Conservation (phyloP, 1,140 invertebrate species). For the Microplitis mediator region DNA sequence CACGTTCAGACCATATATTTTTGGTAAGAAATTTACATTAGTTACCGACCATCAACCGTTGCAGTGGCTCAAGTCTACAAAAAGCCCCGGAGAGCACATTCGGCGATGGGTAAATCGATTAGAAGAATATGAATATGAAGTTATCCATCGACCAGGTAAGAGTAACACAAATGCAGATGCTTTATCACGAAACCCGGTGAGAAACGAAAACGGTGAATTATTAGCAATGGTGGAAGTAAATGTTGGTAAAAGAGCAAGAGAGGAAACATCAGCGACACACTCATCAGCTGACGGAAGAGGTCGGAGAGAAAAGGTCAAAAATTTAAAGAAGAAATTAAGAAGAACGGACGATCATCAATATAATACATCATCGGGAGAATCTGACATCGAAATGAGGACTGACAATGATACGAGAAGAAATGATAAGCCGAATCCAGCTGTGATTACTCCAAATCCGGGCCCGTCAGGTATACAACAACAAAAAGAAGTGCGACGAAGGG, state of each 20-base stretch:
- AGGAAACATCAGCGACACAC: background rate
- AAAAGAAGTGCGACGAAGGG: too few species aligned
- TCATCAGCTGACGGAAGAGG: background rate
- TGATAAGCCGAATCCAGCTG: too few species aligned
- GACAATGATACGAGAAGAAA: too few species aligned
- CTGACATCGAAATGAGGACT: too few species aligned
- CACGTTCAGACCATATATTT: constrained; percentile 58
- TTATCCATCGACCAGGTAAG: constrained; percentile 32
- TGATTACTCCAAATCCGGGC: too few species aligned
- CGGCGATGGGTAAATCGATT: constrained; percentile 62
- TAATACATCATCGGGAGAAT: too few species aligned
- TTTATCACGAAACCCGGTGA: constrained; percentile 27
- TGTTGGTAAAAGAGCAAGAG: background rate
- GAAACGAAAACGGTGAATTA: background rate
- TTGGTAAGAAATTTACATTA: background rate
- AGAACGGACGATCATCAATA: too few species aligned
- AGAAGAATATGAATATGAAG: constrained; percentile 10
- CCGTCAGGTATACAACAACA: too few species aligned
- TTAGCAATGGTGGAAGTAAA: background rate
- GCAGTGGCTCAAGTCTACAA: too few species aligned
- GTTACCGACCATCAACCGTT: too few species aligned
- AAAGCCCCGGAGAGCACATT: constrained; percentile 38
- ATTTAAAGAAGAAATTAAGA: too few species aligned
- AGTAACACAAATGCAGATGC: constrained; percentile 51
- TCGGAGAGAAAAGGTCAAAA: too few species aligned